Percentiles rank a stretch among this genome's conserved stretches.
phyloP scores from a whole-genome alignment of 2,113 vertebrate genomes.

The Apaloderma vittatum region DNA sequence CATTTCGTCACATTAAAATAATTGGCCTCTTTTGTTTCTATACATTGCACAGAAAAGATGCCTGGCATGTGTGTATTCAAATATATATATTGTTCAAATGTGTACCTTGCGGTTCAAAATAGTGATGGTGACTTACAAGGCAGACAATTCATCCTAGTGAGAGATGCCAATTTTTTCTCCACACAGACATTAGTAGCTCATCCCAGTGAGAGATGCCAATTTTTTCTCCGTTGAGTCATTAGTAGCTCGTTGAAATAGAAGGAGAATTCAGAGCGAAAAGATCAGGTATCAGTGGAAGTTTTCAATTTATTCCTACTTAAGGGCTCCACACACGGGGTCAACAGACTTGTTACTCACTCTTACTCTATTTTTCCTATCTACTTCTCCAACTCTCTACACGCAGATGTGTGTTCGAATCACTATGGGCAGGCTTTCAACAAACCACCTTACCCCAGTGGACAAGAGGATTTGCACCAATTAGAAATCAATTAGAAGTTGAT shows the following conservation, averaged over 20 bases:
- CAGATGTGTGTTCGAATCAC: neutral
- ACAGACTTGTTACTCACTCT: neutral
- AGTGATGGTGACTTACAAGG: neutral
- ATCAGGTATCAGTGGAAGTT: neutral
- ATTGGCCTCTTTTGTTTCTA: neutral
- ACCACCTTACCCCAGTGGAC: neutral
- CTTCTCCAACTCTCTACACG: neutral
- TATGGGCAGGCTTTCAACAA: neutral
- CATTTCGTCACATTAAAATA: slow-evolving; percentile 27
- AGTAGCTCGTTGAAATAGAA: neutral
- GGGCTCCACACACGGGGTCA: neutral
- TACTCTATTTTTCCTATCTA: neutral
- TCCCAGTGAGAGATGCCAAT: neutral
- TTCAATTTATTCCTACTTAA: neutral
- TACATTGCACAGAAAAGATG: neutral
- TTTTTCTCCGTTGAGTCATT: neutral
- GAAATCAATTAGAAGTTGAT: neutral
- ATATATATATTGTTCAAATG: neutral
- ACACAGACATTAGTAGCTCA: neutral
- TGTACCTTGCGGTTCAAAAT: neutral
- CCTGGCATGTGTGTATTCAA: neutral
- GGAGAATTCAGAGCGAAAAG: neutral
- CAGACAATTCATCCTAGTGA: neutral
- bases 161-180: neutral
- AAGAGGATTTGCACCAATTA: neutral